Base-by-base conservation (phyloP, 2,888 invertebrate species). In the Crocallis elinguaria region DNA sequence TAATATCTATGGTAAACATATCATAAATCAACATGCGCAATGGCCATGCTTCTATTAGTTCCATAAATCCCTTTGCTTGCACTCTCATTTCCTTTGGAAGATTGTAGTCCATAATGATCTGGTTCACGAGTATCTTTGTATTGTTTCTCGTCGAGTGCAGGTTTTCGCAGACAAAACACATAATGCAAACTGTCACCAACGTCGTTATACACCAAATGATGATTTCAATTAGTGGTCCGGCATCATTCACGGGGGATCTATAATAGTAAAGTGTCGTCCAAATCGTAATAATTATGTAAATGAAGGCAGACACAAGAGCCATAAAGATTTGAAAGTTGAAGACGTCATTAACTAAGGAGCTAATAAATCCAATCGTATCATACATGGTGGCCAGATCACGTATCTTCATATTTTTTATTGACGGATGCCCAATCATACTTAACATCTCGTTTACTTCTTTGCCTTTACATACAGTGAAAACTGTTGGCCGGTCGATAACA, bases 21-120 rank as follows among this genome's bases (percentile, higher is more conserved):
- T 85, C 79, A 42, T 80, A 88, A 3, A 82, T 67, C 17, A 63
- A 73, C 5, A 84, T 69, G 0, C 67, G 63, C 12, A 84, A 56
- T 1, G 82, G 75, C 83, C 84, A 86, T 0, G 81, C 76, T 25
- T 85, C 79, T 11, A 83, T 74, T 3, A 86, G 49, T 33, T 84
- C 79, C 73, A 84, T 79, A 42, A 88, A 87, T 3, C 79, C 77
- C 62, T 87, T 87, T 2, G 83, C 82, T 65, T 86, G 82, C 6
- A 75, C 62, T 35, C 86, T 66, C 72, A 82, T 79, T 0, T 59
- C 62, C 49, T 70, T 75, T 1, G 84, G 82, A 1, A 85, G 66
- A 13, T 76, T 72, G 45, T 86, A 86, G 57, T 83, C 77, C 79
- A 84, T 86, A 19, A 86, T 77, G 1, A 87, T 49, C 52, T 86